Conservation (phyloP, 2,797 vertebrate species). For the Kryptopterus vitreolus region DNA sequence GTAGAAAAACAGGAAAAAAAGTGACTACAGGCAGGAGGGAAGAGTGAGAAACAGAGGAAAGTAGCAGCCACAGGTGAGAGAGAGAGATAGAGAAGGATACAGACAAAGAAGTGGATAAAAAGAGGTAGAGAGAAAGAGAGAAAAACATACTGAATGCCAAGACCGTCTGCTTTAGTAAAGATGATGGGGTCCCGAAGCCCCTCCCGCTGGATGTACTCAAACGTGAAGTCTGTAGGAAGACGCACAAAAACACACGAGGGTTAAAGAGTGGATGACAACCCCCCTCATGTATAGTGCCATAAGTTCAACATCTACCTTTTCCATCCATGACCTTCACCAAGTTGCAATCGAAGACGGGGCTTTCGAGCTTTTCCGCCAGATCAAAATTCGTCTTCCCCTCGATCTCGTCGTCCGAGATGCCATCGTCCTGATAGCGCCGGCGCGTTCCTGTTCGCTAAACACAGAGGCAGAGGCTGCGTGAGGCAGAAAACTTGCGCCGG, state of each 20-base stretch:
- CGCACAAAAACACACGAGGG: not conserved
- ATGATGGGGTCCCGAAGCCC: conserved; percentile 92
- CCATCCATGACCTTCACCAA: conserved; percentile 94
- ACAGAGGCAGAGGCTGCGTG: not conserved
- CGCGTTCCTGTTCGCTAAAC: conserved; percentile 79
- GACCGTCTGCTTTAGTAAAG: conserved; percentile 88
- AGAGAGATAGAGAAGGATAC: not conserved
- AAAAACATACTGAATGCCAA: conserved; percentile 89
- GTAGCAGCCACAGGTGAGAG: not conserved
- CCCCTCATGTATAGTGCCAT: not conserved
- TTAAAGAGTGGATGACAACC: not conserved
- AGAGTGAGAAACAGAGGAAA: not conserved
- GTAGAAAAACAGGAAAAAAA: conserved; percentile 3
- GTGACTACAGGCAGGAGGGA: conserved; percentile 11
- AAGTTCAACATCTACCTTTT: conserved; percentile 79
- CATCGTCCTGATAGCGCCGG: conserved; percentile 93
- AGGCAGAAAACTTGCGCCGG: not conserved
- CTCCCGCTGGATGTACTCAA: conserved; percentile 93
- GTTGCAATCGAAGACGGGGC: conserved; percentile 82
- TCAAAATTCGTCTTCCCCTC: conserved; percentile 96
- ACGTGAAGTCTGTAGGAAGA: conserved; percentile 85
- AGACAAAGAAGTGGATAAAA: not conserved
- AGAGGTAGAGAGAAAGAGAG: not conserved
- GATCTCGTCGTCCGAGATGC: conserved; percentile 97
- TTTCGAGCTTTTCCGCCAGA: conserved; percentile 89